These are phyloP conservation scores for Xylota segnis DNA, from an alignment of 2,888 invertebrate species.

Conservation along the genomic window DNA sequence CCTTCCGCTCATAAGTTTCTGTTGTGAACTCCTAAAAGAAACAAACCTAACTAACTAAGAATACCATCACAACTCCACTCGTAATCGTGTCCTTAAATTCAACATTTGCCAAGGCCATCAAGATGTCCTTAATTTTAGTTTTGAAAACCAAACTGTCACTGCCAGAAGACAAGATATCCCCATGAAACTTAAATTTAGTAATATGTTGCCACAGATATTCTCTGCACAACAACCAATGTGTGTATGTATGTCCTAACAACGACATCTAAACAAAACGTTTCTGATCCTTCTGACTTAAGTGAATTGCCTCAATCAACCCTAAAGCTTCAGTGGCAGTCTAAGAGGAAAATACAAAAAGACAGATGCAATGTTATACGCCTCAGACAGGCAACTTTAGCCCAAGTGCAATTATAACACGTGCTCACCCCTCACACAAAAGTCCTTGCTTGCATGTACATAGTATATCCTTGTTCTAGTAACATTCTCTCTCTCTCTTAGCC, in stretches of 20 bases:
- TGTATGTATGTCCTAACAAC: background rate
- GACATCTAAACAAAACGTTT: constrained; percentile 36
- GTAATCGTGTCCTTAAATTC: constrained; percentile 25
- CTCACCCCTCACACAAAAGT: constrained; percentile 35
- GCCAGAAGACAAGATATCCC: constrained; percentile 24
- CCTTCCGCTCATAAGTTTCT: background rate
- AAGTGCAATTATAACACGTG: constrained; percentile 71
- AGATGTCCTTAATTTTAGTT: constrained; percentile 63
- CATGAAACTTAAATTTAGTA: constrained; percentile 38
- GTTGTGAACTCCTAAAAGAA: background rate
- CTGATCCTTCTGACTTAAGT: constrained; percentile 51
- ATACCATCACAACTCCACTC: constrained; percentile 25
- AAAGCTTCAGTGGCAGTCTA: background rate
- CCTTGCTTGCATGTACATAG: constrained; percentile 51
- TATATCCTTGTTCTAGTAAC: constrained; percentile 52
- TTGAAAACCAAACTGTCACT: constrained; percentile 48
- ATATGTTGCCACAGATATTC: constrained; percentile 40
- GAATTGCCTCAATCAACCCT: constrained; percentile 51
- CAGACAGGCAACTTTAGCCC: constrained; percentile 59
- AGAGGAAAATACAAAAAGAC: constrained; percentile 48
- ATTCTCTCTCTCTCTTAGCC: background rate
- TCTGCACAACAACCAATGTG: constrained; percentile 14
- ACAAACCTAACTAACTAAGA: constrained; percentile 1
- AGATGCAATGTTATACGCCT: constrained; percentile 54
- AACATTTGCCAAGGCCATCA: constrained; percentile 61